A percentile compares a stretch with the other conserved stretches of the same genome.
Conservation (phyloP, 2,888 invertebrate genomes). For the Cyrtodaria siliqua region DNA sequence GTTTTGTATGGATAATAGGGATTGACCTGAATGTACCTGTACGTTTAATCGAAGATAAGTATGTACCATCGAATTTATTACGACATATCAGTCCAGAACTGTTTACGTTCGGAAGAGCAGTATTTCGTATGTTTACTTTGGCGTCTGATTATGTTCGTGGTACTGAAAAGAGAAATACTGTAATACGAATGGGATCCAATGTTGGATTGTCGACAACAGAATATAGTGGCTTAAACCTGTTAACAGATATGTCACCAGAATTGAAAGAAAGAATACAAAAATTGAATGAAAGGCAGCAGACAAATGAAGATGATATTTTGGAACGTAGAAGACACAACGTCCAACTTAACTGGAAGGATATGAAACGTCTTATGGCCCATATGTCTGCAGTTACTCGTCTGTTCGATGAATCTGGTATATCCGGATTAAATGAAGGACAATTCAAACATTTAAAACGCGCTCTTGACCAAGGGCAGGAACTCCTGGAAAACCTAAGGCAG, state of each 20-base stretch:
- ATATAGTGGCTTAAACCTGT: constrained; percentile 29
- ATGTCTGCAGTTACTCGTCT: too few species aligned
- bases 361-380: too few species aligned
- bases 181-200: constrained; percentile 29
- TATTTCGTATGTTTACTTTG: constrained; percentile 27
- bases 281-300: too few species aligned
- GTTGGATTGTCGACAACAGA: constrained; percentile 45
- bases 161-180: constrained; percentile 17
- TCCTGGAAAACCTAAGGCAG: too few species aligned
- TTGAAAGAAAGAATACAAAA: too few species aligned
- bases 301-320: too few species aligned
- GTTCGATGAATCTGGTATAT: too few species aligned
- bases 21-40: constrained; percentile 17
- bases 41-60: constrained; percentile 10
- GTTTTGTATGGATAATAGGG: constrained; percentile 56
- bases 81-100: constrained; percentile 34
- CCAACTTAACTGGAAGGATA: too few species aligned
- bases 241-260: background rate
- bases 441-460: too few species aligned
- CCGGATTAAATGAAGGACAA: too few species aligned
- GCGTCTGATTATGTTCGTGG: constrained; percentile 40
- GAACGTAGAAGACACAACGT: too few species aligned
- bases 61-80: constrained; percentile 38
- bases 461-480: too few species aligned
- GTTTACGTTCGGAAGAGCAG: constrained; percentile 46